Percentiles rank a stretch among this genome's conserved stretches.
Conservation (phyloP, 2,888 invertebrate genomes). For the Lomographa bimaculata region DNA sequence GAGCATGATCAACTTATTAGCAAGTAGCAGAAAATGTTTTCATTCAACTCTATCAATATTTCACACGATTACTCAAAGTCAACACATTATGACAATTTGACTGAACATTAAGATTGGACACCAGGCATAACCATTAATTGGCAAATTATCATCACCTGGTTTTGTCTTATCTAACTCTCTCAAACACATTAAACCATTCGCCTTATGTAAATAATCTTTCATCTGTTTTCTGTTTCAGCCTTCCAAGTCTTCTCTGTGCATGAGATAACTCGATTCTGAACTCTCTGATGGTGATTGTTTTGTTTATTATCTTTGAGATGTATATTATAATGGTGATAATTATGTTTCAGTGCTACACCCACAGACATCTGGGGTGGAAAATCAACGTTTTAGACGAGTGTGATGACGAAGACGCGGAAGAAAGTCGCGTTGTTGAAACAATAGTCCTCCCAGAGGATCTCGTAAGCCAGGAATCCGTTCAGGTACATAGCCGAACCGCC, state of each 20-base stretch:
- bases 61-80: too few relatives aligned
- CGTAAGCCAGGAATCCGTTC: conserved; percentile 82
- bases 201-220: conserved; percentile 71
- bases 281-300: conserved; percentile 56
- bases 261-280: conserved; percentile 62
- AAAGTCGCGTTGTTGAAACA: conserved; percentile 74
- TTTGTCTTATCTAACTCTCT: conserved; percentile 12
- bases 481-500: conserved; percentile 85
- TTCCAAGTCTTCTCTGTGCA: conserved; percentile 78
- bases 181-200: conserved; percentile 27
- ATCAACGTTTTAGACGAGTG: conserved; percentile 95
- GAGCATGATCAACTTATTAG: conserved; percentile 1
- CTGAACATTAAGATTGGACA: too few relatives aligned
- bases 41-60: too few relatives aligned
- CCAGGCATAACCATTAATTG: neutral
- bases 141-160: conserved; percentile 1
- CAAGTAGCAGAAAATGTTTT: too few relatives aligned
- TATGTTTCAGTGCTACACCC: conserved; percentile 92
- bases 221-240: conserved; percentile 82
- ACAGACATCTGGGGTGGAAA: conserved; percentile 97
- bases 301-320: neutral
- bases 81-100: conserved; percentile 7
- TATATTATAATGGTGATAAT: conserved; percentile 7
- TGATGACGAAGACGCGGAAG: conserved; percentile 83
- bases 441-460: conserved; percentile 61